phyloP scores from a whole-genome alignment of 2,113 vertebrate species.

The Neoarius graeffei region DNA sequence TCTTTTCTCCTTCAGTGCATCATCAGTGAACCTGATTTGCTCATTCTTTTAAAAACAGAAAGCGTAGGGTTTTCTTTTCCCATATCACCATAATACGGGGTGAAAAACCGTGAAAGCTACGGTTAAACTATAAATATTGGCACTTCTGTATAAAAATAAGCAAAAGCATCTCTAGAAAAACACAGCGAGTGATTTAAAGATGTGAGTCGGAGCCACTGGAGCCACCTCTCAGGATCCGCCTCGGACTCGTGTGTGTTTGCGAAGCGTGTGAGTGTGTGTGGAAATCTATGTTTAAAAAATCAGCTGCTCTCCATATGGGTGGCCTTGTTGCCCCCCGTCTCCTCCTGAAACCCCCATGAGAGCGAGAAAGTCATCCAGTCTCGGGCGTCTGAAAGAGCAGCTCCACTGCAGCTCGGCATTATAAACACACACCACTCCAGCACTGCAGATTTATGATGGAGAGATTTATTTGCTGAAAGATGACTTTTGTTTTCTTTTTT shows the following conservation, averaged over 20 bases:
- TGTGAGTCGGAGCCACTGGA: not conserved
- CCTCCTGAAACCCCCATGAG: conserved; percentile 53
- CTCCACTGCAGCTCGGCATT: conserved; percentile 52
- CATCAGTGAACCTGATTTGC: no score
- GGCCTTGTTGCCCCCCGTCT: conserved; percentile 55
- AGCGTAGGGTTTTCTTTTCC: no score
- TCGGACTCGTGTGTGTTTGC: not conserved
- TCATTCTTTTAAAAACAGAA: no score
- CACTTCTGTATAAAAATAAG: not conserved
- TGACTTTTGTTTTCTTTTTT: conserved; percentile 64
- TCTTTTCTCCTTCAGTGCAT: no score
- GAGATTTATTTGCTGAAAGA: conserved; percentile 62
- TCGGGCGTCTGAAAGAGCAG: conserved; percentile 50
- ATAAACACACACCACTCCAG: conserved; percentile 59
- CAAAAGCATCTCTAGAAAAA: not conserved
- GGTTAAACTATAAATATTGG: not conserved
- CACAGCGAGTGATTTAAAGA: not conserved
- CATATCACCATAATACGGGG: not conserved
- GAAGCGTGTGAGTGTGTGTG: conserved; percentile 21
- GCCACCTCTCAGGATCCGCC: not conserved
- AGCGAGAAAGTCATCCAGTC: conserved; percentile 62
- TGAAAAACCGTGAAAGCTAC: not conserved
- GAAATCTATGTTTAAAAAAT: conserved; percentile 53
- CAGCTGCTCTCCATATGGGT: conserved; percentile 82
- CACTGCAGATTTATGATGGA: conserved; percentile 63